Base-by-base conservation (phyloP, 2,888 invertebrate species). In the Yponomeuta plumbellus region DNA sequence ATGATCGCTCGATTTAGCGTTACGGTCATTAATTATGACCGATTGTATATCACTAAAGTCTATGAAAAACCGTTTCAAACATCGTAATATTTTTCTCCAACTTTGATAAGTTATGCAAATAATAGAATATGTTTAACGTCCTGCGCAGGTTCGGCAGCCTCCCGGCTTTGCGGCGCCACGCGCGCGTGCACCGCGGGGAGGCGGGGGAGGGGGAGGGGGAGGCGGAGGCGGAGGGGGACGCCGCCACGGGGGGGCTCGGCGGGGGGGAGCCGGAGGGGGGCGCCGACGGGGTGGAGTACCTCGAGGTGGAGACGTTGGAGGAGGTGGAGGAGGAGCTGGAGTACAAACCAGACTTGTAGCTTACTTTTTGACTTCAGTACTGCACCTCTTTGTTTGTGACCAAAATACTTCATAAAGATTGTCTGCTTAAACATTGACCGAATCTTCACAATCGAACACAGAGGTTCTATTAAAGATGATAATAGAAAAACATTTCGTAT, bases 251-350 rank as follows among this genome's bases (percentile, higher is more conserved):
- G 34, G 34, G 34, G 6, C 8, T 10, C 34, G 34, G 71, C 39
- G 76, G 80, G 68, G 85, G n/a, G 21, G 69, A 70, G 56, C 70
- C 67, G 11, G 74, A 71, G 11, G 69, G 34, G 34, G 34, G 6
- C 8, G 34, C 34, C 34, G 34, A 71, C 39, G 76, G 80, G 68
- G 85, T 85, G 66, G 88, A 89, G 71, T 89, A 88, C 74, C 79
- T 88, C 34, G 88, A 89, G 75, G 77, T 88, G 72, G 89, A 88
- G 66, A 72, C 85, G 1, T 75, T 88, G 11, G 88, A 88, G 22
- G 86, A 86, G 1, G 6, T 71, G 64, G 63, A 63, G 21, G 34
- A 34, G 34, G 78, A 77, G 11, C 73, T 78, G 22, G 69, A 67
- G 26, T 44, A 21, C 66, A 67, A 69, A 67, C 67, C 66, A 13